Percentiles rank a stretch among this genome's conserved stretches.
Evolutionary conservation across 1,140 invertebrate species (phyloP).

Genomic region (Hylaeus anthracinus): DNA sequence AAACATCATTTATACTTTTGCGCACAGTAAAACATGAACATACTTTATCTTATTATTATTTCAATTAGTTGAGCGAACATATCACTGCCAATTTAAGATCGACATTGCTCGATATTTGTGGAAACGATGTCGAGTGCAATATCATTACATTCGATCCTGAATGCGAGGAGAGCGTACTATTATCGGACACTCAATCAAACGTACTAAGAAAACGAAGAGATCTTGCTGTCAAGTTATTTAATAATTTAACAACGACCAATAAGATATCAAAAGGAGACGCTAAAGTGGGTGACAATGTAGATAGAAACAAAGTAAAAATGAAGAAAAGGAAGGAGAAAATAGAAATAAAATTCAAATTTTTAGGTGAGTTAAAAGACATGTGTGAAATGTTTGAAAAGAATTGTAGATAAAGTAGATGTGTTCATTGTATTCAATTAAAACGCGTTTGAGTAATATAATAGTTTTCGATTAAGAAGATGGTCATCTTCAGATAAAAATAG

Average conservation of each 20-base stretch:
- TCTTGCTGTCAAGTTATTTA: neutral
- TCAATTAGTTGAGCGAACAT: conserved; percentile 62
- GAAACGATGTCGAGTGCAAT: conserved; percentile 67
- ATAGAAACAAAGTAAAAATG: conserved; percentile 33
- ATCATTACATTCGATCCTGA: conserved; percentile 67
- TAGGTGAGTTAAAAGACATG: conserved; percentile 54
- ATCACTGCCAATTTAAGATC: conserved; percentile 65
- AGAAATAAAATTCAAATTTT: conserved; percentile 71
- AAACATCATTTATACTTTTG: neutral
- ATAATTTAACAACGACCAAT: neutral
- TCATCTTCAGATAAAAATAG: too few relatives aligned
- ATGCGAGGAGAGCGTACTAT: conserved; percentile 56
- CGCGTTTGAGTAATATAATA: too few relatives aligned
- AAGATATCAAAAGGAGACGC: conserved; percentile 19
- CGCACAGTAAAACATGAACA: neutral
- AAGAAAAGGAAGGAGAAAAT: conserved; percentile 61
- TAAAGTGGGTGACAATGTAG: neutral
- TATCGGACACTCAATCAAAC: conserved; percentile 17
- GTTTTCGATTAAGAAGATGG: too few relatives aligned
- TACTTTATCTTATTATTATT: conserved; percentile 4
- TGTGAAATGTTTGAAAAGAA: too few relatives aligned
- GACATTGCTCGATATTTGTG: conserved; percentile 64
- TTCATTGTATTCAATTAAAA: too few relatives aligned
- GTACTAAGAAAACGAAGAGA: conserved; percentile 37
- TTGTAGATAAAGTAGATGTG: too few relatives aligned